These are phyloP conservation scores for Diorhabda elongata DNA, from an alignment of 1,140 invertebrate species.

Conservation along the genomic window DNA sequence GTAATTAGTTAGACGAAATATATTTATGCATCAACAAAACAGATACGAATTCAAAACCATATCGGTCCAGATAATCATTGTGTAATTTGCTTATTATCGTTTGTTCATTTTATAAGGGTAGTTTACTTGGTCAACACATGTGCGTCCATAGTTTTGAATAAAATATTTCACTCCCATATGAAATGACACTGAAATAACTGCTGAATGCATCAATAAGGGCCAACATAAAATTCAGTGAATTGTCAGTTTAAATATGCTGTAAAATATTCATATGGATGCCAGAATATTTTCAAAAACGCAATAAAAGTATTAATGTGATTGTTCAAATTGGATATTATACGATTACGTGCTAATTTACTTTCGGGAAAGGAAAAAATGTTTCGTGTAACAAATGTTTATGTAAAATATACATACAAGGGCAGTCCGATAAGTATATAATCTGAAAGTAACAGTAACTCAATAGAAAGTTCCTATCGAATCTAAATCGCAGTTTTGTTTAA, in stretches of 20 bases:
- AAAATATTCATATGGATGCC: not conserved
- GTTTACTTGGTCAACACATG: not conserved
- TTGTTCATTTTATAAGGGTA: not conserved
- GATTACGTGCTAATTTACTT: too few relatives aligned
- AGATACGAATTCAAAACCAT: not conserved
- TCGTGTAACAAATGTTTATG: too few relatives aligned
- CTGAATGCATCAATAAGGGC: not conserved
- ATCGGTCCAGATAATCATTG: not conserved
- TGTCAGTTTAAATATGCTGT: not conserved
- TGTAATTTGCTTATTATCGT: not conserved
- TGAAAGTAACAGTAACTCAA: too few relatives aligned
- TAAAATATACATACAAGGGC: too few relatives aligned
- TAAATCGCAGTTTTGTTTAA: too few relatives aligned
- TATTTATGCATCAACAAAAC: conserved; percentile 2
- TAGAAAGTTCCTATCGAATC: too few relatives aligned
- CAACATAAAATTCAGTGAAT: conserved; percentile 1
- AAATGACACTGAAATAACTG: not conserved
- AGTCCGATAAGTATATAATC: too few relatives aligned
- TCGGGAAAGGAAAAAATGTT: too few relatives aligned
- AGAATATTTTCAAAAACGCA: not conserved
- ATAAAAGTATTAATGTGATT: too few relatives aligned
- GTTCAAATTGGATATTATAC: too few relatives aligned
- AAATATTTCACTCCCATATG: not conserved
- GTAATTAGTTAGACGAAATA: conserved; percentile 1
- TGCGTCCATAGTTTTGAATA: not conserved